Evolutionary conservation across 2,888 invertebrate genomes (phyloP).

Genomic region (Eledone cirrhosa): DNA sequence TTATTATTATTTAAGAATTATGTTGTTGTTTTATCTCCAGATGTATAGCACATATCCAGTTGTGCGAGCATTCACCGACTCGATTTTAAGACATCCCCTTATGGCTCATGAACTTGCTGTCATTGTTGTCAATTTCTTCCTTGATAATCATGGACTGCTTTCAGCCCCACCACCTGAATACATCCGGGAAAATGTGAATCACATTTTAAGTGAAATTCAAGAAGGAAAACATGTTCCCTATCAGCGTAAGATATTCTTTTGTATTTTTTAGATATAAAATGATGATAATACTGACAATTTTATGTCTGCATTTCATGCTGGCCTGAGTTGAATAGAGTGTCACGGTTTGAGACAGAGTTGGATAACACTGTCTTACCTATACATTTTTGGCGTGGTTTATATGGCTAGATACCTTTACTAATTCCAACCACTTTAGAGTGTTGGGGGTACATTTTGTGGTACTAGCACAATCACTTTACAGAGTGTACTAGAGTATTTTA

Average conservation of each 20-base stretch:
- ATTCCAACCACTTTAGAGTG: too few species aligned
- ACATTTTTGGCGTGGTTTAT: too few species aligned
- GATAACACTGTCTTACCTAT: too few species aligned
- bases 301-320: too few species aligned
- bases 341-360: too few species aligned
- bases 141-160: conserved; percentile 45
- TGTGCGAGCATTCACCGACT: conserved; percentile 51
- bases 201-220: conserved; percentile 36
- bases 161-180: conserved; percentile 45
- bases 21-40: not conserved
- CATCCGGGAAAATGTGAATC: conserved; percentile 51
- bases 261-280: too few species aligned
- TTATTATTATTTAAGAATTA: not conserved
- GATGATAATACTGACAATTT: too few species aligned
- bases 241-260: not conserved
- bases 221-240: conserved; percentile 30
- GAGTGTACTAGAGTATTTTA: too few species aligned
- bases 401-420: too few species aligned
- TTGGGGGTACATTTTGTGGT: too few species aligned
- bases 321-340: too few species aligned
- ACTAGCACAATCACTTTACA: too few species aligned
- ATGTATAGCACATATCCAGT: conserved; percentile 37
- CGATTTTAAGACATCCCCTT: conserved; percentile 57
- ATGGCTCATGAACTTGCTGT: conserved; percentile 55
- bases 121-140: conserved; percentile 57